phyloP scores from a whole-genome alignment of 2,888 invertebrate species.

The Plutella xylostella region DNA sequence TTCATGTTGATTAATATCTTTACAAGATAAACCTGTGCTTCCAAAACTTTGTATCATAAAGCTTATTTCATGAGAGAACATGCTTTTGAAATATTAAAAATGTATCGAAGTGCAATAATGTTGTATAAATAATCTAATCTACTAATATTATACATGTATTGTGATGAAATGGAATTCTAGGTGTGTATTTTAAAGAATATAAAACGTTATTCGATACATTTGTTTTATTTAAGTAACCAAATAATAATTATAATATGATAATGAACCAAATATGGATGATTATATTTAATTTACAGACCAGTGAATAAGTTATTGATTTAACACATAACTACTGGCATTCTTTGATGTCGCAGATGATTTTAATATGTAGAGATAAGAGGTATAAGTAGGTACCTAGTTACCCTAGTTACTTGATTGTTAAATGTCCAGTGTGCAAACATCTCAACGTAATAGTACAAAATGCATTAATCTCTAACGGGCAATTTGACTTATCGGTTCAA shows the following conservation, averaged over 20 bases:
- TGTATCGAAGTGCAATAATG: conserved; percentile 56
- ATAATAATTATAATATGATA: neutral
- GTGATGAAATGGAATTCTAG: conserved; percentile 57
- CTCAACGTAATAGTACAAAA: neutral
- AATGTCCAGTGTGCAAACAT: neutral
- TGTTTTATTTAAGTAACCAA: neutral
- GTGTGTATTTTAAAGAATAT: conserved; percentile 67
- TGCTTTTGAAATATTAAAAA: conserved; percentile 19
- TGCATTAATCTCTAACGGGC: neutral
- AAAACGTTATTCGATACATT: conserved; percentile 42
- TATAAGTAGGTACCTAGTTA: too few species aligned
- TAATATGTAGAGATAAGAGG: too few species aligned
- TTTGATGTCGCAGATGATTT: too few species aligned
- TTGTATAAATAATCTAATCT: conserved; percentile 31
- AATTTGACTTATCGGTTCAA: neutral
- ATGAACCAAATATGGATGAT: neutral
- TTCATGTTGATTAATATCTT: neutral
- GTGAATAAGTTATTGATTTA: too few species aligned
- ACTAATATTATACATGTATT: conserved; percentile 39
- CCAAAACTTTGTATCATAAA: conserved; percentile 20
- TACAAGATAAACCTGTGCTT: conserved; percentile 27
- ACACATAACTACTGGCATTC: too few species aligned
- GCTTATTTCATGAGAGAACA: conserved; percentile 14
- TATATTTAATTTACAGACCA: too few species aligned
- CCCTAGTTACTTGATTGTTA: too few species aligned